Conservation (phyloP, 2,113 vertebrate genomes). For the Cephalopholis sonnerati region DNA sequence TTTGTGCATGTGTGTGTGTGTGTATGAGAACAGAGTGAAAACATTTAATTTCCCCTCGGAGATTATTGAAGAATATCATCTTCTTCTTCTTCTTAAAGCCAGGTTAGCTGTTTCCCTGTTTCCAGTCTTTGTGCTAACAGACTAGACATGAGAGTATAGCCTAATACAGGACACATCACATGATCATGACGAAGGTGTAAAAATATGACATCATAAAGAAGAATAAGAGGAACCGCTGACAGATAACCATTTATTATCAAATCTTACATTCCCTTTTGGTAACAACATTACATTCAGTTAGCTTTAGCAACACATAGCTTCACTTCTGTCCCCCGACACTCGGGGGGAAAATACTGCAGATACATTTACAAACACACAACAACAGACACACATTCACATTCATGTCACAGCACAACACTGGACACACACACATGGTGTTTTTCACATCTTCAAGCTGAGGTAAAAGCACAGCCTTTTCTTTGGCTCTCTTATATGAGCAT, state of each 20-base stretch:
- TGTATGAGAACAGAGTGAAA: no score
- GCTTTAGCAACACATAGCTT: slow-evolving; percentile 67
- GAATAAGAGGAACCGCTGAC: background rate
- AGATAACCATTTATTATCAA: slow-evolving; percentile 44
- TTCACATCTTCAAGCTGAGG: slow-evolving; percentile 79
- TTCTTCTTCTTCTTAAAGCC: no score
- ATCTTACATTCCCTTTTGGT: slow-evolving; percentile 51
- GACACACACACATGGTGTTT: slow-evolving; percentile 39
- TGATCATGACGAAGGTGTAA: background rate
- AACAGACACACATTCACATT: slow-evolving; percentile 47
- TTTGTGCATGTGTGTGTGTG: no score
- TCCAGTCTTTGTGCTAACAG: background rate
- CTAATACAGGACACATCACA: background rate
- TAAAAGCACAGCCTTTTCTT: slow-evolving; percentile 66
- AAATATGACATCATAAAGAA: background rate
- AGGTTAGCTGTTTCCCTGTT: no score
- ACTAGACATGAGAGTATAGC: no score
- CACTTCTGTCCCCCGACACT: slow-evolving; percentile 62
- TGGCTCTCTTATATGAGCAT: slow-evolving; percentile 40
- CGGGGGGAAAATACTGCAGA: slow-evolving; percentile 59
- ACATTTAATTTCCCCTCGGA: no score
- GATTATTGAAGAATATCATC: no score
- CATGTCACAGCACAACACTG: slow-evolving; percentile 34
- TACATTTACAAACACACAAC: slow-evolving; percentile 55
- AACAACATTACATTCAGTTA: slow-evolving; percentile 69